Evolutionary conservation across 1,140 invertebrate genomes (phyloP).

Genomic region (Lanistes nyassanus): DNA sequence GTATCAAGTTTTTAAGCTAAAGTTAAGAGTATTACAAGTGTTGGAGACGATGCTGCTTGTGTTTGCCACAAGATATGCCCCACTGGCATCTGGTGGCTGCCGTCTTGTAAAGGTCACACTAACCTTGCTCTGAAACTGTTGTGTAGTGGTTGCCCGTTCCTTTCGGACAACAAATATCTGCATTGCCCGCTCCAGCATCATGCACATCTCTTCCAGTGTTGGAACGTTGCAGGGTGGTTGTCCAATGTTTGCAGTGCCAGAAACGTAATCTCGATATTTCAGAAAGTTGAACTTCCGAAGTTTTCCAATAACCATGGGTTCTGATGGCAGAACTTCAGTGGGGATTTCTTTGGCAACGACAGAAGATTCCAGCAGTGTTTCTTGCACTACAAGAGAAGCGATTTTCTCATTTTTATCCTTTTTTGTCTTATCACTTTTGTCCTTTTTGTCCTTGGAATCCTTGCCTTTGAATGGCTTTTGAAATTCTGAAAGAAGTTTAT

Average conservation of each 20-base stretch:
- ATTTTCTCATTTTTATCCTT: not conserved
- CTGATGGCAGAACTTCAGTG: too few species aligned
- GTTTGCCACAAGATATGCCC: not conserved
- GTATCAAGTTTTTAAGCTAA: too few species aligned
- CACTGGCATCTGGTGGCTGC: not conserved
- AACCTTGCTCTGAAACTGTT: constrained; percentile 20
- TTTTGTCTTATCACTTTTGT: not conserved
- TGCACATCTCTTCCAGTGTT: not conserved
- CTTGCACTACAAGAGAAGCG: not conserved
- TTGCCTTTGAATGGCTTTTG: constrained; percentile 19
- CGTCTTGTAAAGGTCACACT: constrained; percentile 20
- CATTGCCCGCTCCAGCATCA: not conserved
- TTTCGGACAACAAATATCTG: constrained; percentile 22
- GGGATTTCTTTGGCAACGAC: not conserved
- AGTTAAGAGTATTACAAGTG: too few species aligned
- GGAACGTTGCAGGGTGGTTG: not conserved
- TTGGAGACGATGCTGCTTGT: too few species aligned
- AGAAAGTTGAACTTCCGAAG: constrained; percentile 16
- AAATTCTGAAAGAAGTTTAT: not conserved
- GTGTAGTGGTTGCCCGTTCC: constrained; percentile 13
- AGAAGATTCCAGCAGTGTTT: not conserved
- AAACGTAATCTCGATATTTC: constrained; percentile 9
- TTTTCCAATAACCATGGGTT: constrained; percentile 17
- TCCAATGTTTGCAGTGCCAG: not conserved
- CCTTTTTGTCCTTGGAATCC: not conserved